A percentile compares a stretch with the other conserved stretches of the same genome.
These are phyloP conservation scores for Scolopax rusticola DNA, from an alignment of 2,797 vertebrate species.

Conservation along the genomic window DNA sequence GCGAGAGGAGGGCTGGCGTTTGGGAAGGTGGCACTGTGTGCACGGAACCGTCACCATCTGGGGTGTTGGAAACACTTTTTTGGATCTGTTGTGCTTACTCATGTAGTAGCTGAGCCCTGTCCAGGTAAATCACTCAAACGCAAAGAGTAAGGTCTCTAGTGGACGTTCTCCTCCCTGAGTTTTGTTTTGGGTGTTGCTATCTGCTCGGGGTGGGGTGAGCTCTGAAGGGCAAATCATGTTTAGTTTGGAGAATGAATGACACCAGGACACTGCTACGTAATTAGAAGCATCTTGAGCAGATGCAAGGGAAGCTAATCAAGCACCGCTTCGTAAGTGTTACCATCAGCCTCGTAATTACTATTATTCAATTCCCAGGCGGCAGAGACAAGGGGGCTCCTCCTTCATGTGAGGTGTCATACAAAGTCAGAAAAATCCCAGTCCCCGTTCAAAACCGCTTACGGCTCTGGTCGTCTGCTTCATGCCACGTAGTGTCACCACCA, in stretches of 20 bases:
- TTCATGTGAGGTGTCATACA: background rate
- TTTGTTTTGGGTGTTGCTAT: background rate
- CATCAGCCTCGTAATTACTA: constrained; percentile 33
- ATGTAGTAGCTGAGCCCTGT: background rate
- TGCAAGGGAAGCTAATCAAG: constrained; percentile 49
- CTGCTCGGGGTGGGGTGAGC: background rate
- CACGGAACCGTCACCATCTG: constrained; percentile 15
- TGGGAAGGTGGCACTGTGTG: background rate
- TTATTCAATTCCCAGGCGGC: constrained; percentile 1
- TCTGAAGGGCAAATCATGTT: background rate
- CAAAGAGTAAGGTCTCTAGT: background rate
- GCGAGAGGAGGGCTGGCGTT: background rate
- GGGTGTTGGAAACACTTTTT: background rate
- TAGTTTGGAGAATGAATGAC: background rate
- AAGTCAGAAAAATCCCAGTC: background rate
- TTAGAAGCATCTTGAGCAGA: constrained; percentile 43
- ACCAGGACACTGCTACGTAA: background rate
- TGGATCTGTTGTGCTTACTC: background rate
- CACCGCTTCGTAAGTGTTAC: background rate
- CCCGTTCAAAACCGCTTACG: background rate
- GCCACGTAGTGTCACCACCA: background rate
- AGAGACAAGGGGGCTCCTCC: background rate
- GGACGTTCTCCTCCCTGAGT: background rate
- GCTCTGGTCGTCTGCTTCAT: background rate
- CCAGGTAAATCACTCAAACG: background rate